These are phyloP conservation scores for Dolichopus griseipennis DNA, from an alignment of 2,888 invertebrate species.

Conservation along the genomic window DNA sequence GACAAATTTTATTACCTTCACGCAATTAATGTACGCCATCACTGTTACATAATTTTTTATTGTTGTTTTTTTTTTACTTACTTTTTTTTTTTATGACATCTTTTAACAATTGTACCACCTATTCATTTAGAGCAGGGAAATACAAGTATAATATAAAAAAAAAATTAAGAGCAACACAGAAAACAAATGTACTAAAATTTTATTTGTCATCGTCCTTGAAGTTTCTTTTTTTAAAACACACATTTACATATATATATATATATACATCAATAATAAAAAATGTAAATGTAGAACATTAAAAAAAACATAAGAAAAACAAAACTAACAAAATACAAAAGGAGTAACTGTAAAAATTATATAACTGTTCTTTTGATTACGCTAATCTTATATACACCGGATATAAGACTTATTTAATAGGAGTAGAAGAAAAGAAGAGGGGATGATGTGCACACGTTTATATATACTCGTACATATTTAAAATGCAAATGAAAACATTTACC, in stretches of 20 bases:
- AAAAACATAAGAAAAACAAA: background rate
- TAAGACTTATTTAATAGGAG: background rate
- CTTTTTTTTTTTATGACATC: background rate
- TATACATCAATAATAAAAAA: background rate
- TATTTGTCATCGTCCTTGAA: background rate
- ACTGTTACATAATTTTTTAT: background rate
- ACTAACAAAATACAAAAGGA: background rate
- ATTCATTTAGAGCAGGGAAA: background rate
- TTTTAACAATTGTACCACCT: background rate
- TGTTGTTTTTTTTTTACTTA: background rate
- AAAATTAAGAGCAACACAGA: background rate
- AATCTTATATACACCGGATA: background rate
- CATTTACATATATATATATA: background rate
- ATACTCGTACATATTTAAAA: too few species aligned
- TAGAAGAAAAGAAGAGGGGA: too few species aligned
- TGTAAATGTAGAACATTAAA: background rate
- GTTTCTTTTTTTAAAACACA: background rate
- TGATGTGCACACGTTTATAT: too few species aligned
- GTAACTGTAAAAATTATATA: background rate
- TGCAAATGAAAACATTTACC: too few species aligned
- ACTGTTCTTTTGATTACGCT: background rate
- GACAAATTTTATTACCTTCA: slow-evolving; percentile 6
- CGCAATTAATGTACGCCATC: slow-evolving; percentile 4
- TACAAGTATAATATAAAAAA: too few species aligned
- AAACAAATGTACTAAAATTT: background rate